phyloP scores from a whole-genome alignment of 2,113 vertebrate genomes.

The Leptocoma aspasia region DNA sequence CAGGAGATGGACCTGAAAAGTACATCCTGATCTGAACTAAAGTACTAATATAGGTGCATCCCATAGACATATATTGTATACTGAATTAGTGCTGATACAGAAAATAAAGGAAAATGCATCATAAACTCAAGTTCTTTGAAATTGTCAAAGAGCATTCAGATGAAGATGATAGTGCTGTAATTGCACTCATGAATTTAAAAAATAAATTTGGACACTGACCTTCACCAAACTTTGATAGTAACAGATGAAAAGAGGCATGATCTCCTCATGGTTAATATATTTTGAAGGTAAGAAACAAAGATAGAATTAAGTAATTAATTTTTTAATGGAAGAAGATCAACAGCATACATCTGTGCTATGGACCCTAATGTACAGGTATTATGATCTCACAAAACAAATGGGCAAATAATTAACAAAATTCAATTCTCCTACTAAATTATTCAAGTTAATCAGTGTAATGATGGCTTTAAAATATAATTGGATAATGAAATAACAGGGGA shows the following conservation, averaged over 20 bases:
- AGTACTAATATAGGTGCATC: background rate
- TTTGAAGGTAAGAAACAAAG: background rate
- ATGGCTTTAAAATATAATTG: background rate
- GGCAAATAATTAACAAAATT: background rate
- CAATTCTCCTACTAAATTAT: background rate
- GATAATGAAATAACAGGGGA: background rate
- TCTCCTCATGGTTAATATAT: background rate
- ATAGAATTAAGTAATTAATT: background rate
- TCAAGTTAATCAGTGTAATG: background rate
- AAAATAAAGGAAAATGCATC: background rate
- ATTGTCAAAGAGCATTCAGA: background rate
- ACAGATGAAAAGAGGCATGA: background rate
- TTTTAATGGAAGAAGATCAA: background rate
- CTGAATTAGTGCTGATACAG: background rate
- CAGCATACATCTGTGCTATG: background rate
- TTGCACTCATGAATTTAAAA: background rate
- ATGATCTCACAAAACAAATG: background rate
- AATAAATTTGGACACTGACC: background rate
- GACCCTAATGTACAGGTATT: background rate
- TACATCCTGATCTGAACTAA: background rate
- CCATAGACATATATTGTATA: background rate
- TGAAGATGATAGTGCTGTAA: background rate
- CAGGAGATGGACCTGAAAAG: background rate
- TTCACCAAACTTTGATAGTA: background rate
- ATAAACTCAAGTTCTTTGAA: background rate